These are phyloP conservation scores for Chionomys nivalis DNA, from an alignment of 2,113 vertebrate species.

Conservation along the genomic window DNA sequence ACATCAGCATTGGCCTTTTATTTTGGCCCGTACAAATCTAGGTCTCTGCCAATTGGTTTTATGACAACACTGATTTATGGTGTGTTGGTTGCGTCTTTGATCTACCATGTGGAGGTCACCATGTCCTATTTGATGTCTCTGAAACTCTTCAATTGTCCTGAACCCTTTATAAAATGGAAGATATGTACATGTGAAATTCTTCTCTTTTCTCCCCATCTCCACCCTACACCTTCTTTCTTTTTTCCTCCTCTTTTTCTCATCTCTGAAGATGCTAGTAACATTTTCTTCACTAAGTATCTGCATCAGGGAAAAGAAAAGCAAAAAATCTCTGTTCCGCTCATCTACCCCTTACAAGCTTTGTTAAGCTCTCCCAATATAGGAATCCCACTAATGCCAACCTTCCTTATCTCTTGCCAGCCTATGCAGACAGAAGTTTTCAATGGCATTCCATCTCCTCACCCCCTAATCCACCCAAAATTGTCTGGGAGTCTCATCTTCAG, in stretches of 20 bases:
- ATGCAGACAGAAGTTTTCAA: not conserved
- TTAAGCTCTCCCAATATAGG: not conserved
- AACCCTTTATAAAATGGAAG: not conserved
- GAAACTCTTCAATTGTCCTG: not conserved
- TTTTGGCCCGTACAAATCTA: not conserved
- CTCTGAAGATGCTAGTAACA: not conserved
- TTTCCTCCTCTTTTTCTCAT: not conserved
- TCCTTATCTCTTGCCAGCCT: not conserved
- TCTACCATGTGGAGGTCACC: not conserved
- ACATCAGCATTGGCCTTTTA: not conserved
- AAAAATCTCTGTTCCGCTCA: not conserved
- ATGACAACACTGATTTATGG: not conserved
- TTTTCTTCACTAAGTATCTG: not conserved
- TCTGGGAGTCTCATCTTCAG: not conserved
- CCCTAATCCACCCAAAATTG: fast-evolving
- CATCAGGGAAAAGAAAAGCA: too few species aligned
- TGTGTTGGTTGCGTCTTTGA: not conserved
- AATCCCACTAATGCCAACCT: fast-evolving
- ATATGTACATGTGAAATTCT: not conserved
- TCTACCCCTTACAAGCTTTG: not conserved
- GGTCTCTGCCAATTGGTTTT: not conserved
- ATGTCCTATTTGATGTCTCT: not conserved
- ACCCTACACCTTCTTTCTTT: too few species aligned
- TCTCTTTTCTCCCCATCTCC: not conserved
- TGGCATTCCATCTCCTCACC: not conserved